Base-by-base conservation (phyloP, 2,797 vertebrate species). In the Pangasius macronema region DNA sequence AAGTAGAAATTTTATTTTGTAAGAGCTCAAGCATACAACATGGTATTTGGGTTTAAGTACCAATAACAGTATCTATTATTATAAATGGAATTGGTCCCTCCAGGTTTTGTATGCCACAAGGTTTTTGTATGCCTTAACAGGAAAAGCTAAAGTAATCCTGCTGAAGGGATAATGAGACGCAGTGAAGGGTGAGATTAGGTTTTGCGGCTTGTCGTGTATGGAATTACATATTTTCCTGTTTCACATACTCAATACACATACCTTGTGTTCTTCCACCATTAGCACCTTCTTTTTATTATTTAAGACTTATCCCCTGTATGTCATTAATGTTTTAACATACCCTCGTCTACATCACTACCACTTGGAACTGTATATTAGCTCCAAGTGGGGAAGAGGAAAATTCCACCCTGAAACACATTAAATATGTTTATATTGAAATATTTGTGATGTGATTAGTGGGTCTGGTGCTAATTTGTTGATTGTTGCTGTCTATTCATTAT, bases 41-140 rank as follows among this genome's bases (percentile, higher is more conserved):
- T 42, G 11, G 36, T 67, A 55, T 84, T 89, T 83, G 53, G 55
- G 55, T 75, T 82, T 63, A 65, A 82, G 70, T 57, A 76, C 49
- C 59, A 55, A 65, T 84, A 88, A 85, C 42, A 68, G 70, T 79
- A 87, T 61, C 81, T 70, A 75, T 53, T 82, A n/a, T 75, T 81
- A 86, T 68, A 55, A 80, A 86, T 27, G 46, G 33, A 68, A 39
- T 82, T 36, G 59, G 59, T 85, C 18, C 75, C 8, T 88, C 39
- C 67, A 80, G 86, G 84, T 94, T 92, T 93, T 91, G 82, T 80
- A 14, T 27, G 22, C 53, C 11, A n/a, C 55, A 61, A 61, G 79
- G 79, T 27, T 92, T 91, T 92, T 92, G 92, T 94, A 93, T 92
- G 93, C 94, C 95, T 95, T 95, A 95, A 89, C 24, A 91, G 91